Percentiles rank a stretch among this genome's conserved stretches.
Evolutionary conservation across 1,140 invertebrate genomes (phyloP).

Genomic region (Brachystomella parvula): DNA sequence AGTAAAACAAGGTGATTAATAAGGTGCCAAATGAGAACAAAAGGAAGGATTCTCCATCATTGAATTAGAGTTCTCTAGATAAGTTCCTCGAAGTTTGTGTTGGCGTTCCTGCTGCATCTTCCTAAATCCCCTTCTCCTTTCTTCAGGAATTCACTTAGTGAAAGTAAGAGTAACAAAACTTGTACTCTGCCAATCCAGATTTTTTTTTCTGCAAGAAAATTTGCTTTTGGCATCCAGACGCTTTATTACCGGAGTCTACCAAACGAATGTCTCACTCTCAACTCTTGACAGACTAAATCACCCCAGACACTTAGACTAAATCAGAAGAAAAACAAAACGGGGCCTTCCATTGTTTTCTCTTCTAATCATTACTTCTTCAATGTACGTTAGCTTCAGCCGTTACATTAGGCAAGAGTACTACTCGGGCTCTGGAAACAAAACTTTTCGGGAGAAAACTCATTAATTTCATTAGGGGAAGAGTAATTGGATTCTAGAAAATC

Average conservation of each 20-base stretch:
- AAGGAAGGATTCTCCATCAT: slow-evolving; percentile 16
- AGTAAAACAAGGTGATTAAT: slow-evolving; percentile 35
- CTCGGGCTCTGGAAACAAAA: not conserved
- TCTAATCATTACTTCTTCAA: not conserved
- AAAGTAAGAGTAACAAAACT: slow-evolving; percentile 4
- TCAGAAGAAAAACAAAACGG: not conserved
- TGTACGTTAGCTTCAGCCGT: not conserved
- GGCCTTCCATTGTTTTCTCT: not conserved
- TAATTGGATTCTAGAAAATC: not conserved
- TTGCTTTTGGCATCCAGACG: not conserved
- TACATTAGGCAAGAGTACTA: not conserved
- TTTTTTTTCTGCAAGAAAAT: not conserved
- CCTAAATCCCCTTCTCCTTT: not conserved
- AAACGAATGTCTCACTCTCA: slow-evolving; percentile 7
- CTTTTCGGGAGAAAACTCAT: not conserved
- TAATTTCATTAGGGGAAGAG: slow-evolving; percentile 5
- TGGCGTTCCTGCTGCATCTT: not conserved
- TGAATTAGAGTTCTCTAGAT: slow-evolving; percentile 37
- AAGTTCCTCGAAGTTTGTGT: slow-evolving; percentile 23
- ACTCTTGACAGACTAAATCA: slow-evolving; percentile 1
- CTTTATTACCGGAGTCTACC: too few relatives aligned
- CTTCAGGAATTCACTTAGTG: slow-evolving; percentile 1
- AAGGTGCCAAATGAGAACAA: slow-evolving; percentile 36
- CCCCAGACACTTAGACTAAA: slow-evolving; percentile 8
- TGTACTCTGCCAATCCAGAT: not conserved